Evolutionary conservation across 2,113 vertebrate species (phyloP).

Genomic region (Leucopsar rothschildi): DNA sequence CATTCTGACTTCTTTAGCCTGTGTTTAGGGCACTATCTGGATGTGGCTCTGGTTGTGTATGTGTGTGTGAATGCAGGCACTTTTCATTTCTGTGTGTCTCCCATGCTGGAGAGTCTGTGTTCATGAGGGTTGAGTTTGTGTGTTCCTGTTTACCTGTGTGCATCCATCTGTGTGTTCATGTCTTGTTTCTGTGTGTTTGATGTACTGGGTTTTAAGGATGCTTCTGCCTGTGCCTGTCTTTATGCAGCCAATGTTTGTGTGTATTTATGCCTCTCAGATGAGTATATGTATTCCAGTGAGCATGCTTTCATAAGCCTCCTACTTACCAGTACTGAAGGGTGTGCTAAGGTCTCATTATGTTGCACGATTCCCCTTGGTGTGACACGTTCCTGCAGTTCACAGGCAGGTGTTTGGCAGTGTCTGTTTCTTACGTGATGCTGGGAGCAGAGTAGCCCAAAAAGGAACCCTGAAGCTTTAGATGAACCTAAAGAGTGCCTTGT

Average conservation of each 20-base stretch:
- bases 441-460: not conserved
- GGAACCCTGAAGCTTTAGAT: not conserved
- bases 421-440: not conserved
- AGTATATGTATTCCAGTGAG: not conserved
- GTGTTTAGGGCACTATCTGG: not conserved
- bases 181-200: not conserved
- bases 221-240: not conserved
- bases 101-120: not conserved
- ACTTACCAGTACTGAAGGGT: not conserved
- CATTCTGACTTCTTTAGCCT: not conserved
- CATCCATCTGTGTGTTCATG: not conserved
- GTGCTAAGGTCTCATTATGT: not conserved
- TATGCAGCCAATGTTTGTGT: not conserved
- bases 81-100: not conserved
- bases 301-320: not conserved
- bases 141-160: not conserved
- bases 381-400: not conserved
- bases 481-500: not conserved
- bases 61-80: not conserved
- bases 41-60: not conserved
- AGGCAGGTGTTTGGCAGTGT: not conserved
- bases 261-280: not conserved
- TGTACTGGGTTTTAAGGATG: not conserved
- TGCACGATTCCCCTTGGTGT: not conserved
- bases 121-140: not conserved